phyloP scores from a whole-genome alignment of 2,888 invertebrate species.

The Microchrysa polita region DNA sequence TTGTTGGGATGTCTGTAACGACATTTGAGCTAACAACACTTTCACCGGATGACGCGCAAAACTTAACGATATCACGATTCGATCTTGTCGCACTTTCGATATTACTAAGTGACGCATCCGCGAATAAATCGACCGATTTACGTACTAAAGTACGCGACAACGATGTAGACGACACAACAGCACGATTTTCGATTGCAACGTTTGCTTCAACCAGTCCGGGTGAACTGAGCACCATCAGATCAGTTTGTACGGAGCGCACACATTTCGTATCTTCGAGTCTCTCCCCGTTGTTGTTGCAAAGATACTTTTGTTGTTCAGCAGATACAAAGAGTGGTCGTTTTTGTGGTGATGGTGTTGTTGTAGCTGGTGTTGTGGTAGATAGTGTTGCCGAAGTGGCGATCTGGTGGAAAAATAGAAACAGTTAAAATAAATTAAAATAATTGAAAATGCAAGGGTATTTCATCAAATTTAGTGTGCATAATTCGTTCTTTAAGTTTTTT shows the following conservation, averaged over 20 bases:
- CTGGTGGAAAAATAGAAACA: neutral
- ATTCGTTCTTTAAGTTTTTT: too few relatives aligned
- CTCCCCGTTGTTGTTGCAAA: constrained; percentile 56
- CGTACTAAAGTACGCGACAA: constrained; percentile 12
- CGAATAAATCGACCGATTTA: too few relatives aligned
- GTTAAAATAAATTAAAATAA: too few relatives aligned
- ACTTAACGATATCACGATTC: neutral
- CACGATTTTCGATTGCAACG: constrained; percentile 47
- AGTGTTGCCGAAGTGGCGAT: constrained; percentile 23
- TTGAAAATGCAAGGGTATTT: too few relatives aligned
- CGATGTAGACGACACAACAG: constrained; percentile 46
- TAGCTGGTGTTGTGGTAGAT: constrained; percentile 13
- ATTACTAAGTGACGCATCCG: constrained; percentile 30
- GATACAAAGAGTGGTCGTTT: constrained; percentile 58
- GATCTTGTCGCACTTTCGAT: constrained; percentile 15
- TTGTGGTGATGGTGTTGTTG: constrained; percentile 34
- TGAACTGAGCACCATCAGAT: constrained; percentile 46
- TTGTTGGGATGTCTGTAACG: constrained; percentile 14
- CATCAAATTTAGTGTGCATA: too few relatives aligned
- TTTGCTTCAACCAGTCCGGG: constrained; percentile 44
- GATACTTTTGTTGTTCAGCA: constrained; percentile 52
- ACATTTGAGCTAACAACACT: constrained; percentile 42
- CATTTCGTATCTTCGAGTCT: constrained; percentile 48
- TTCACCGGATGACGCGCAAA: constrained; percentile 42
- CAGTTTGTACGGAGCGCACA: constrained; percentile 46